Base-by-base conservation (phyloP, 2,888 invertebrate genomes). In the Unio delphinus region DNA sequence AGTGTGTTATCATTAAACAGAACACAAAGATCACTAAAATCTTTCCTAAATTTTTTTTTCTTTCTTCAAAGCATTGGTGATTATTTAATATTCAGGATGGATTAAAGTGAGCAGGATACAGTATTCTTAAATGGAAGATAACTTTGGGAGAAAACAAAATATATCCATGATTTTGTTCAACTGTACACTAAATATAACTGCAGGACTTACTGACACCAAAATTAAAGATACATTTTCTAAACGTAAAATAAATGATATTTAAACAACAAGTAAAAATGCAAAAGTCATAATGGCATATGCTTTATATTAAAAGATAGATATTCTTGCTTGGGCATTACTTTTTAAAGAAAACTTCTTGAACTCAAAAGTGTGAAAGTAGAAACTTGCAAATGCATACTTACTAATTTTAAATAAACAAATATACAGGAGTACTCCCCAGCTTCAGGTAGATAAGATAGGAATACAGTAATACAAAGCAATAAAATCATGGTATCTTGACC, bases 401-500 rank as follows among this genome's bases (percentile, higher is more conserved):
- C 97, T 89, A 99, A 92, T 92, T 96, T 96, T 81, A 99, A 93
- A 91, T 99, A 99, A 86, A 99, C 99, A 92, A 99, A 99, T 92
- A 99, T 98, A 92, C 99, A 99, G 72, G 99, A 99, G 92, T 99
- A 99, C 92, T 99, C 98, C 81, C 99, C 99, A 59, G 92, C 92
- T 91, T 99, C 99, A 3, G 99, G 99, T 83, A 99, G 92, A 91
- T 99, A 99, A 30, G 98, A 98, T 70, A 99, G 93, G 90, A 99
- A 96, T 87, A 99, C 99, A 64, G 99, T 96, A 81, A 98, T 95
- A 91, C 99, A 98, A 86, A 99, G 93, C 93, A 99, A 95, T 86
- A 99, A 92, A 87, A 99, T 97, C 79, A 98, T 97, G 86, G 96
- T 95, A 90, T 99, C 98, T 82, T 95, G 95, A 80, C 98, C 96